A percentile compares a stretch with the other conserved stretches of the same genome.
These are phyloP conservation scores for Diplazon laetatorius DNA, from an alignment of 2,888 invertebrate species.

Conservation along the genomic window DNA sequence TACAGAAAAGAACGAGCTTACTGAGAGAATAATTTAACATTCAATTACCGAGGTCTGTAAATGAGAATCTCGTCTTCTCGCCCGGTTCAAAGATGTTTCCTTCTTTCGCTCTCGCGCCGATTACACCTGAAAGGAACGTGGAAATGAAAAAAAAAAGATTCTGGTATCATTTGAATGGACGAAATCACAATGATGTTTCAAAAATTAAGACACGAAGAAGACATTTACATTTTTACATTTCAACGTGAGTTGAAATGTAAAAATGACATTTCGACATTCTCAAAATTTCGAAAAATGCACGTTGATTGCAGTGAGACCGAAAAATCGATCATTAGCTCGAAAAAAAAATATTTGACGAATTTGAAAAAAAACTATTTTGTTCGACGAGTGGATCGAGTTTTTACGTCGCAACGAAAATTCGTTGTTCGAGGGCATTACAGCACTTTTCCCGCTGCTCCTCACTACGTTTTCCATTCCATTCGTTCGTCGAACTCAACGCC, in stretches of 20 bases:
- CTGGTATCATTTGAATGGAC: no score
- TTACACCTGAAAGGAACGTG: background rate
- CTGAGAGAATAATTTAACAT: constrained; percentile 62
- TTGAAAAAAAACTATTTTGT: no score
- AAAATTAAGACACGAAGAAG: no score
- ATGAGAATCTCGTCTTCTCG: constrained; percentile 44
- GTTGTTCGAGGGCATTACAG: constrained; percentile 2
- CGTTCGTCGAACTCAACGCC: background rate
- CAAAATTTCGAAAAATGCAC: no score
- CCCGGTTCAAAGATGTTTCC: constrained; percentile 22
- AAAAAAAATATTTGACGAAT: no score
- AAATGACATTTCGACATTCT: no score
- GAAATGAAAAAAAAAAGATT: background rate
- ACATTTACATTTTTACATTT: no score
- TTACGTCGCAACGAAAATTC: constrained; percentile 9
- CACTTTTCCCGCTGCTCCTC: constrained; percentile 11
- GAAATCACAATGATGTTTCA: no score
- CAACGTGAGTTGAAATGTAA: no score
- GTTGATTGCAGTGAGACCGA: no score
- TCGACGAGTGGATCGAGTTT: no score
- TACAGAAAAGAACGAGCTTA: constrained; percentile 52
- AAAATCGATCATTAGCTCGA: no score
- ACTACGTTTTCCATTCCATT: constrained; percentile 5
- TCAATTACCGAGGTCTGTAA: constrained; percentile 53
- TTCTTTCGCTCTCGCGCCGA: constrained; percentile 28